These are phyloP conservation scores for Sycophila sp. DNA, from an alignment of 1,140 invertebrate genomes.

Conservation along the genomic window DNA sequence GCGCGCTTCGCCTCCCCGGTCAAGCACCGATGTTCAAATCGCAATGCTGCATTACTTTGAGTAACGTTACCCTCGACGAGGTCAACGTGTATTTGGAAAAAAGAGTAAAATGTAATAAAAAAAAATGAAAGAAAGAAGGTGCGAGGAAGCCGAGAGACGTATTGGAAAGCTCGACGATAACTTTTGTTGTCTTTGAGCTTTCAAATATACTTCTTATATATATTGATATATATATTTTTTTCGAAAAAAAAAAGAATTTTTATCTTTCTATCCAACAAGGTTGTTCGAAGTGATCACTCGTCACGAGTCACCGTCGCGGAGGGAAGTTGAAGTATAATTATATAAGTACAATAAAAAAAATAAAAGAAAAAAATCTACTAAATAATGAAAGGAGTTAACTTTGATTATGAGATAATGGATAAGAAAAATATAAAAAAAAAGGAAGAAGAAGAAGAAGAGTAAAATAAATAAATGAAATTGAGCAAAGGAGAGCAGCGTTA, in stretches of 20 bases:
- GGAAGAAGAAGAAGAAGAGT: too few species aligned
- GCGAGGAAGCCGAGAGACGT: constrained; percentile 11
- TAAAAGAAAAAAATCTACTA: constrained; percentile 6
- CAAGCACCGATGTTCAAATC: constrained; percentile 33
- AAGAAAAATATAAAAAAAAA: constrained; percentile 46
- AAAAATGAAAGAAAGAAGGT: too few species aligned
- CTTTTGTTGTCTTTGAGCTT: constrained; percentile 16
- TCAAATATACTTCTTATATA: constrained; percentile 30
- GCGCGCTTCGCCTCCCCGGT: too few species aligned
- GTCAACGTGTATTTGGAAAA: constrained; percentile 26
- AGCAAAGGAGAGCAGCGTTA: constrained; percentile 25
- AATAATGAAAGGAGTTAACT: constrained; percentile 15
- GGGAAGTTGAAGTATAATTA: constrained; percentile 13
- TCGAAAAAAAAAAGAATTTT: constrained; percentile 26
- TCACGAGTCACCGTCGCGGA: constrained; percentile 9
- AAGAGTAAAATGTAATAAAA: too few species aligned
- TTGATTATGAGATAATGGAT: constrained; percentile 15
- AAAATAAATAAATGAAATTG: too few species aligned
- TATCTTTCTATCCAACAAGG: constrained; percentile 35
- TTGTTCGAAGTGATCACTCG: constrained; percentile 26
- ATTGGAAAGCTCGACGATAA: constrained; percentile 27
- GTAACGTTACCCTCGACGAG: constrained; percentile 3
- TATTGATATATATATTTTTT: constrained; percentile 35
- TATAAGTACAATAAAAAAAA: constrained; percentile 35
- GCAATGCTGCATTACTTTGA: constrained; percentile 18